phyloP scores from a whole-genome alignment of 2,113 vertebrate species.

The Odocoileus hemionus region DNA sequence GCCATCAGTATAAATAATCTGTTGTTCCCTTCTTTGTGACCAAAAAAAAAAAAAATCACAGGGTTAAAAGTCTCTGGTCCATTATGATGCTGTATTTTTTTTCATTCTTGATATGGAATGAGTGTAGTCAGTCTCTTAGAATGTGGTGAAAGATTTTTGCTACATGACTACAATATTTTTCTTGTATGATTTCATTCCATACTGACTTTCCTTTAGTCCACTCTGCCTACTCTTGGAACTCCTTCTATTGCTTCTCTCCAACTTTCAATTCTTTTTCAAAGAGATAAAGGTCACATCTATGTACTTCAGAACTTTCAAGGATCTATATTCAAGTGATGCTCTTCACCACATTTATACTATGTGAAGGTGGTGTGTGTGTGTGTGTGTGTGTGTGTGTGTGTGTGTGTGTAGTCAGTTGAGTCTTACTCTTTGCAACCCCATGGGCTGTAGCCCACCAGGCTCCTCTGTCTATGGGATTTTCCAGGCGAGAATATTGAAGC shows the following conservation, averaged over 20 bases:
- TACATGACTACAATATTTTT: background rate
- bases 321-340: background rate
- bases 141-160: background rate
- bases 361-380: background rate
- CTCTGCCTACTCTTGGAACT: background rate
- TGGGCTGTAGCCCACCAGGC: background rate
- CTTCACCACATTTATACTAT: background rate
- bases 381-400: background rate
- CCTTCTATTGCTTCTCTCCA: background rate
- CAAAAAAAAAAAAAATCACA: slow-evolving; percentile 14
- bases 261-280: background rate
- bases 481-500: background rate
- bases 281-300: background rate
- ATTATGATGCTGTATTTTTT: background rate
- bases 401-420: background rate
- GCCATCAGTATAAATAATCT: background rate
- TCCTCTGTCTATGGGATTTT: background rate
- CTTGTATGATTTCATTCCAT: background rate
- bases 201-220: slow-evolving; percentile 14
- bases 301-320: background rate
- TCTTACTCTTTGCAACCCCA: background rate
- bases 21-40: slow-evolving; percentile 22
- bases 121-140: background rate
- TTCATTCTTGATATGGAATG: background rate
- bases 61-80: background rate